phyloP scores from a whole-genome alignment of 2,113 vertebrate species.

The Eonycteris spelaea region DNA sequence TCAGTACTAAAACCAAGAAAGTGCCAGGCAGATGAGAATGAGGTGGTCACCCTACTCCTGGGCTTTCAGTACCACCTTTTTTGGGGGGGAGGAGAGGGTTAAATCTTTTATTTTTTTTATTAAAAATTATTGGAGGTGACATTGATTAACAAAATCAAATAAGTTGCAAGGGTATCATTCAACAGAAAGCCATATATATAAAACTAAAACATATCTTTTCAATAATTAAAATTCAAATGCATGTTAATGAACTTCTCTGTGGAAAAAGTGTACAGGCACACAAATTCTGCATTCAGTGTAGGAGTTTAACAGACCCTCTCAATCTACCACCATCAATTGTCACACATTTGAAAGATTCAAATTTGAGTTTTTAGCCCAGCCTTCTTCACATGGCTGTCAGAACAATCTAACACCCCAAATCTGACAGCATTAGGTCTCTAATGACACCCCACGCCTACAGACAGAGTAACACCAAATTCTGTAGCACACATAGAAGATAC shows the following conservation, averaged over 20 bases:
- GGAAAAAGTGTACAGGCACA: neutral
- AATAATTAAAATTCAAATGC: neutral
- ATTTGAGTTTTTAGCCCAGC: neutral
- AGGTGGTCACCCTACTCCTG: neutral
- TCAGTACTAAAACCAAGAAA: neutral
- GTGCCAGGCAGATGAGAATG: neutral
- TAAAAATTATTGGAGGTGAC: too few relatives aligned
- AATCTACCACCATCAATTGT: neutral
- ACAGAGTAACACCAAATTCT: neutral
- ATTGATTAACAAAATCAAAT: too few relatives aligned
- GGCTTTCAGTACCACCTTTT: neutral
- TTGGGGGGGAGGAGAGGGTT: too few relatives aligned
- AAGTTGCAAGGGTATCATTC: too few relatives aligned
- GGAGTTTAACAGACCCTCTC: neutral
- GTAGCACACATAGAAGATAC: neutral
- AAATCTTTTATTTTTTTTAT: too few relatives aligned
- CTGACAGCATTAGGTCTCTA: neutral
- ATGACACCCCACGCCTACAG: neutral
- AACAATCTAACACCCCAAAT: neutral
- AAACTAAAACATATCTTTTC: neutral
- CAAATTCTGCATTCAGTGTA: neutral
- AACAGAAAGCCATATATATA: too few relatives aligned
- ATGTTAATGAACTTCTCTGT: neutral
- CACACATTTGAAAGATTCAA: neutral
- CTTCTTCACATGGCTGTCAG: neutral